Percentiles rank a stretch among this genome's conserved stretches.
Conservation (phyloP, 2,113 vertebrate species). For the Scartelaos histophorus region DNA sequence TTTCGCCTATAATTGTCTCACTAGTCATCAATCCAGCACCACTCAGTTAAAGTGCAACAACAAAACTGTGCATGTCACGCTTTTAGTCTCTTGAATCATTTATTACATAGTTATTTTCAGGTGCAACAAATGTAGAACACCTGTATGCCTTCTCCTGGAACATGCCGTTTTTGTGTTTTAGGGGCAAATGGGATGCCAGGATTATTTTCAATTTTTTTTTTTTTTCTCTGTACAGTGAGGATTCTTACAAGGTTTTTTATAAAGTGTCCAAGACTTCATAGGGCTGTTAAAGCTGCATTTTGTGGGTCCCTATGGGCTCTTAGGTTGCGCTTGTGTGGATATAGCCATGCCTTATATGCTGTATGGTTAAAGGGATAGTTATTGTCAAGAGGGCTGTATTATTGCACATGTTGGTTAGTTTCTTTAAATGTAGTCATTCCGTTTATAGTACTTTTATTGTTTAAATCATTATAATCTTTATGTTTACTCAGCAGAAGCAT, state of each 20-base stretch:
- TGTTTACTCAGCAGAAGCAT: background rate
- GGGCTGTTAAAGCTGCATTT: conserved; percentile 26
- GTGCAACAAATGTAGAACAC: conserved; percentile 19
- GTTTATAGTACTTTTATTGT: background rate
- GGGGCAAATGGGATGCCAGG: background rate
- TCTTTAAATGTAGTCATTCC: background rate
- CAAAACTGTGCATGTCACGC: conserved; percentile 3
- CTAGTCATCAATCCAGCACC: conserved; percentile 10
- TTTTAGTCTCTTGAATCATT: conserved; percentile 30
- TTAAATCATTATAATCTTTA: background rate
- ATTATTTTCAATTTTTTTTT: conserved; percentile 1
- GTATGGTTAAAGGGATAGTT: background rate
- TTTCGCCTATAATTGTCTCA: conserved; percentile 5
- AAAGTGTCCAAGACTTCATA: conserved; percentile 5
- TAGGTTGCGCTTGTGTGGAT: background rate
- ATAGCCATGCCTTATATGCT: background rate
- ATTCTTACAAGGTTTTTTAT: conserved; percentile 29
- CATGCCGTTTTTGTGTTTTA: background rate
- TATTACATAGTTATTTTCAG: conserved; percentile 22
- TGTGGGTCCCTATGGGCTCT: conserved; percentile 20
- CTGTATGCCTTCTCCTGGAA: background rate
- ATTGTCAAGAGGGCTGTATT: background rate
- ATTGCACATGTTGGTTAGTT: background rate
- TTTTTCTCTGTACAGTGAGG: conserved; percentile 24
- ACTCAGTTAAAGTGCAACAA: background rate